Base-by-base conservation (phyloP, 2,113 vertebrate genomes). In the Lepus americanus region DNA sequence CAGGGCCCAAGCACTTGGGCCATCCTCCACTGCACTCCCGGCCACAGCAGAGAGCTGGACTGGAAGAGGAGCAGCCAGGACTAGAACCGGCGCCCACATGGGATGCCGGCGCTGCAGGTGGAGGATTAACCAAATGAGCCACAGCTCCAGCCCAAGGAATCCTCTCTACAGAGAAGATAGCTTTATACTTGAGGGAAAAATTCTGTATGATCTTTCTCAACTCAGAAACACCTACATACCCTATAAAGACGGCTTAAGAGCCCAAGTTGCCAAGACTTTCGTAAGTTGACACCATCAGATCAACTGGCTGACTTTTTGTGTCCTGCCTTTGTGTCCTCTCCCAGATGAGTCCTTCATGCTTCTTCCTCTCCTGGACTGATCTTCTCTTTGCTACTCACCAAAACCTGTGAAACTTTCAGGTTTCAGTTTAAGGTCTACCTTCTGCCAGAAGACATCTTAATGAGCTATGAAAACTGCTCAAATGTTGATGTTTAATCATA, bases 391-490 rank as follows among this genome's bases (percentile, higher is more conserved):
- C 9, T 39, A 59, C 9, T 85, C 55, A 49, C 33, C 66, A 85
- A 66, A 92, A 79, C 29, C n/a, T 44, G 17, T 67, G 33, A 77
- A 10, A 25, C 85, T 79, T 76, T 53, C 16, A 20, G 33, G 22
- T 73, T 94, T 87, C 59, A 31, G 0, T 63, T 87, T 89, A 87
- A 86, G 14, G 44, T 87, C 85, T 95, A 4, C 23, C 17, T 95
- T 5, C 80, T 89, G 7, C 16, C 53, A 76, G 55, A 94, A 87
- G 22, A 53, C 49, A 33, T 78, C 49, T 61, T 53, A 84, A 55
- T 88, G 66, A 78, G 73, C 63, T 72, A 74, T 36, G 69, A n/a
- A 79, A 83, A 89, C 33, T 70, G 23, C 59, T 55, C 81, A 81
- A 80, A 44, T 77, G 27, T 27, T 77, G 55, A 72, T 87, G 10